Evolutionary conservation across 2,888 invertebrate genomes (phyloP), one percentile per base, ranked within the genome.

Genomic region (Chymomyza procnemis): DNA sequence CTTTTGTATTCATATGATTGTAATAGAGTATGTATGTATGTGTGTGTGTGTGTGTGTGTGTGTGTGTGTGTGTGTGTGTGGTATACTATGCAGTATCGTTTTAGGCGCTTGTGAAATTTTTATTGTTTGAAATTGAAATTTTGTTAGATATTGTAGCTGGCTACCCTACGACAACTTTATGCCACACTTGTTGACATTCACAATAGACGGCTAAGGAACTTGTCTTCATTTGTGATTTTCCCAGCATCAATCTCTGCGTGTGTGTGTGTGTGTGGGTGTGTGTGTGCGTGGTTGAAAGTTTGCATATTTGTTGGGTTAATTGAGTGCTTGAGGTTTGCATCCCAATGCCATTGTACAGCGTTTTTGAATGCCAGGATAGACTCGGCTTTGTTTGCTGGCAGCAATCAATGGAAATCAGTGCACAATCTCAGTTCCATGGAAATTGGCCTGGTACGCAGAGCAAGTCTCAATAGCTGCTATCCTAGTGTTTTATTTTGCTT

Each of bases 101-200:
- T 73, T 71, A 66, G 71, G 60, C 54, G 59, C 66, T 66, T 70
- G 46, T 67, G 46, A 50, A 66, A 66, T 69, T 72, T 72, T 69
- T 76, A 78, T 79, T 79, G 79, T 76, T 74, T 69, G 60, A 79
- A 79, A 78, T 79, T 79, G 78, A 65, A 79, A 79, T 79, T 26
- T 79, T 69, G 77, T 71, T 73, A 71, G 69, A 71, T 46, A 69
- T 26, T 57, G 50, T 59, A 48, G 48, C 21, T 62, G 63, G 63
- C 14, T 56, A 50, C 18, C 18, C 16, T 50, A 19, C 59, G 46
- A 59, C 48, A 46, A 52, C 9, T 56, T 30, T 22, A 21, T 56
- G 5, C 14, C 34, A 60, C 79, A 80, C 83, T 85, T 80, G 80
- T 80, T 85, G 80, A 79, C 80, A 78, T 67, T 79, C 66, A 30